Evolutionary conservation across 2,797 vertebrate genomes (phyloP).

Genomic region (Antrozous pallidus): DNA sequence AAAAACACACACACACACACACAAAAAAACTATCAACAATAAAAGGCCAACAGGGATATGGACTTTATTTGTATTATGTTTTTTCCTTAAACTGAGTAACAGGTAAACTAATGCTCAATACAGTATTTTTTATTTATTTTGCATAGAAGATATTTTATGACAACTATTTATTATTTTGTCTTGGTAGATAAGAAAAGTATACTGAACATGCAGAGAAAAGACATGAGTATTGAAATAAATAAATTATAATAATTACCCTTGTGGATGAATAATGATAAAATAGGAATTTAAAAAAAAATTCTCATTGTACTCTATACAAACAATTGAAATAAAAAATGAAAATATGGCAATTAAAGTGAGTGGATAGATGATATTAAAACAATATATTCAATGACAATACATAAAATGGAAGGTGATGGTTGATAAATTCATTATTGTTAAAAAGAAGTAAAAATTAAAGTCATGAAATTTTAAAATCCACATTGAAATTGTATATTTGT

Average conservation of each 20-base stretch:
- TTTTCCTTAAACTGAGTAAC: neutral
- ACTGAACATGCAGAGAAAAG: neutral
- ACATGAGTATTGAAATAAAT: neutral
- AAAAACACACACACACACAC: too few relatives aligned
- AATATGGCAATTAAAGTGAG: neutral
- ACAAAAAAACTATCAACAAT: neutral
- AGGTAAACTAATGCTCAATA: neutral
- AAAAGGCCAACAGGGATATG: neutral
- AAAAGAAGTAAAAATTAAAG: neutral
- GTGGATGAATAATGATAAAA: neutral
- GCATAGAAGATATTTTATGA: neutral
- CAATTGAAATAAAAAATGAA: neutral
- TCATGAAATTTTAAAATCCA: neutral
- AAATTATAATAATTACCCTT: neutral
- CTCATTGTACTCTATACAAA: neutral
- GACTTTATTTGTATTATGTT: neutral
- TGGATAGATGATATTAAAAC: neutral
- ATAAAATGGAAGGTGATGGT: neutral
- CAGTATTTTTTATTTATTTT: neutral
- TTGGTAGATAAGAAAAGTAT: neutral
- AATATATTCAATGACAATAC: neutral
- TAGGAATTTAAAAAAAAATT: neutral
- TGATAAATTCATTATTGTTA: neutral
- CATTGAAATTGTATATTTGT: neutral
- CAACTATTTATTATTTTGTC: neutral